Base-by-base conservation (phyloP, 2,888 invertebrate genomes). In the Pollenia amentaria region DNA sequence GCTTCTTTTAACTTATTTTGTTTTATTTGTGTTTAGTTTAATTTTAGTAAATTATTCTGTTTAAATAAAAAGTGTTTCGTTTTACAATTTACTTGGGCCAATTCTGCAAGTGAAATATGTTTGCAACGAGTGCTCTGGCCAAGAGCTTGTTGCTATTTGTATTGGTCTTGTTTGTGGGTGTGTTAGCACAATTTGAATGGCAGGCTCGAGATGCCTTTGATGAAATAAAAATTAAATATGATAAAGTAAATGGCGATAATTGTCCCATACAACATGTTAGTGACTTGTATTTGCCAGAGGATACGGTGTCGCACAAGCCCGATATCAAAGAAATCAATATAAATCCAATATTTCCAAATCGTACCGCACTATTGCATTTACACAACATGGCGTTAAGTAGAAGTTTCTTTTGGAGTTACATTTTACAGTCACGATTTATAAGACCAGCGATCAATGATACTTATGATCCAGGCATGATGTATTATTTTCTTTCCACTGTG, bases 401-500 rank as follows among this genome's bases (percentile, higher is more conserved):
- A 89, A 98, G 98, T 0, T 99, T 98, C 93, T 99, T 97, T 93
- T 99, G 97, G 97, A 98, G 98, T 93, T 98, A 98, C 89, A 97
- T 98, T 82, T 95, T 98, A 0, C 98, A 98, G 92, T 97, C 97
- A 40, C 94, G 98, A 88, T 97, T 98, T 90, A 98, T 98, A 89
- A 94, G 98, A 42, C 98, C 98, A 0, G 97, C 97, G 0, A 97
- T 97, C 29, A 98, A 97, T 91, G 97, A 98, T 90, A 97, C 98
- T 0, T 97, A 98, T 89, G 99, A 99, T 94, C 99, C 99, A 0
- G 99, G 99, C 76, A 97, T 99, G 96, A 98, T 99, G 98, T 99
- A 99, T 92, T 98, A 98, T 91, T 98, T 98, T 92, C 94, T 99
- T 60, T 98, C 99, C 0, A 97, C 98, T 0, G 97, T 98, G 0